Evolutionary conservation across 2,113 vertebrate species (phyloP).

Genomic region (Caranx melampygus): DNA sequence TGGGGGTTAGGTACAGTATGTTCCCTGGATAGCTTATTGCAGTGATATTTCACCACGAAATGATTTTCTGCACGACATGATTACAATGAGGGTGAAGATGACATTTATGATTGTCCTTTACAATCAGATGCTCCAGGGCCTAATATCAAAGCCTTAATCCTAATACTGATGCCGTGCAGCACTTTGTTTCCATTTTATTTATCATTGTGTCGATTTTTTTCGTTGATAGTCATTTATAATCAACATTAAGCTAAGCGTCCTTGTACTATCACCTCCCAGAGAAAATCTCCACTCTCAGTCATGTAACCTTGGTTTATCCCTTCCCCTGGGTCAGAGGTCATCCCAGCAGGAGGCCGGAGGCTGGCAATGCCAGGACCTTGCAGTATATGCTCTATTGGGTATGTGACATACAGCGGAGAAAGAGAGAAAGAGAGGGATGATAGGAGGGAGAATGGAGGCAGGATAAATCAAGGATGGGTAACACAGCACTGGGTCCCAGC

Average conservation of each 20-base stretch:
- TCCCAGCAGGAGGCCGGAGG: conserved; percentile 28
- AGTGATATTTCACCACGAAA: conserved; percentile 16
- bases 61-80: conserved; percentile 20
- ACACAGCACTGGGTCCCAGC: conserved; percentile 31
- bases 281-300: conserved; percentile 14
- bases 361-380: not conserved
- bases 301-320: conserved; percentile 42
- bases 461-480: conserved; percentile 44
- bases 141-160: conserved; percentile 36
- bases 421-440: conserved; percentile 6
- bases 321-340: conserved; percentile 20
- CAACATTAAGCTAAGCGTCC: not conserved
- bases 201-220: not conserved
- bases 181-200: not conserved
- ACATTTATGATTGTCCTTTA: conserved; percentile 44
- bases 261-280: not conserved
- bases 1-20: conserved; percentile 49
- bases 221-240: not conserved
- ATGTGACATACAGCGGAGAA: not conserved
- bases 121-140: conserved; percentile 28
- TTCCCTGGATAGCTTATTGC: conserved; percentile 41
- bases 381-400: not conserved
- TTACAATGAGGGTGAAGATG: conserved; percentile 26
- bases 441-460: not conserved
- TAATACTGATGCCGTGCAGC: conserved; percentile 6